Base-by-base conservation (phyloP, 53 echinoderm and acorn worm species). In the Apostichopus leukothele region DNA sequence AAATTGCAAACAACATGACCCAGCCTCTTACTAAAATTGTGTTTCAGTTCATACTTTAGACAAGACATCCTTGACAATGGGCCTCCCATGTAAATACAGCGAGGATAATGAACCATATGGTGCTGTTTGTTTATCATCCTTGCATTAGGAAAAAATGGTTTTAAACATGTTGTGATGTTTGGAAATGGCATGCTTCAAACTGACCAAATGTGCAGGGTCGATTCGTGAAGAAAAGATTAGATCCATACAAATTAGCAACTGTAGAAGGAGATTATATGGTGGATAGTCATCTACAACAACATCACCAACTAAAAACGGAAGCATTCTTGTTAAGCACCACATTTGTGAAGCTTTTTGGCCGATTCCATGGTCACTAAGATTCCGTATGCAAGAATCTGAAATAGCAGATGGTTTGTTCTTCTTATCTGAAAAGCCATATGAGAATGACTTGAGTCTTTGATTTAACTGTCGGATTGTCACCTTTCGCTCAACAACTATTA, bases 331-430 rank as follows among this genome's bases (percentile, higher is more conserved):
- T 25, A 94, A 53, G 60, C 94, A 94, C 73, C 78, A 78, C 94
- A 94, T 94, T 60, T 94, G 94, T 53, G 67, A 79, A 57, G 94
- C 94, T 73, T 94, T 94, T 89, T 94, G 90, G 7, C 92, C 92
- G 14, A 94, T 50, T 88, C 92, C 92, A 61, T 89, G 92, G 89
- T 94, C 94, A 79, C 2, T 71, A 57, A 26, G 5, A 86, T 94
- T 94, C 6, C 25, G 55, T 27, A 94, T 20, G 74, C 89, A 27
- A n/a, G 71, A 74, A 54, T 54, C 19, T 25, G 27, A 11, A 13
- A 94, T 10, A 68, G 53, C 13, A 73, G 89, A 74, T 20, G 92
- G 94, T 51, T 91, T 91, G 52, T 92, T 92, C 79, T 94, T 94
- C 67, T 74, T 87, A 59, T 94, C 94, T 83, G 50, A 86, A 76